A percentile compares a stretch with the other conserved stretches of the same genome.
Conservation (phyloP, 2,888 invertebrate species). For the Tenthredo distinguenda region DNA sequence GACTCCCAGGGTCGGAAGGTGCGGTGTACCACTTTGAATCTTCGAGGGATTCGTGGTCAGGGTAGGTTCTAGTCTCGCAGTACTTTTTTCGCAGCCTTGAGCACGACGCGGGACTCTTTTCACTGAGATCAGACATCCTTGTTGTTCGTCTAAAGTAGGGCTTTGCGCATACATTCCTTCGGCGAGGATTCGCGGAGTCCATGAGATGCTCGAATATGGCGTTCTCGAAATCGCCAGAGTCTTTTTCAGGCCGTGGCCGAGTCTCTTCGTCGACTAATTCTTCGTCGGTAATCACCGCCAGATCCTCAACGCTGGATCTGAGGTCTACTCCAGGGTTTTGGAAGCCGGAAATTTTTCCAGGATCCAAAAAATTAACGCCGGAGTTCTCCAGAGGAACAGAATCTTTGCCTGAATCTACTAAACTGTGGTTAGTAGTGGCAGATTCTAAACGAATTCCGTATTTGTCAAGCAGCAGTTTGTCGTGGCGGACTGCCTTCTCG, state of each 20-base stretch:
- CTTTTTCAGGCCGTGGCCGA: neutral
- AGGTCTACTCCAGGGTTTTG: neutral
- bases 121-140: conserved; percentile 54
- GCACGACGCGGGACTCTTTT: conserved; percentile 52
- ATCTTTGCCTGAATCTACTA: conserved; percentile 67
- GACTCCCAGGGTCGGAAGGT: neutral
- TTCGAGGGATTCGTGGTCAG: conserved; percentile 9
- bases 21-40: neutral
- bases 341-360: neutral
- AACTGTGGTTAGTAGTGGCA: conserved; percentile 71
- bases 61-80: neutral
- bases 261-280: conserved; percentile 34
- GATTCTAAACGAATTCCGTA: conserved; percentile 66
- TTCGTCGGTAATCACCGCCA: conserved; percentile 15
- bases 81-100: conserved; percentile 55
- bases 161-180: conserved; percentile 22
- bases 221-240: conserved; percentile 10
- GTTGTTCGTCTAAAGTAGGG: conserved; percentile 53
- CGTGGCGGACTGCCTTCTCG: conserved; percentile 64
- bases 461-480: conserved; percentile 64
- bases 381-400: neutral
- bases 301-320: conserved; percentile 18
- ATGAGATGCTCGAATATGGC: conserved; percentile 43
- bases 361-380: neutral
- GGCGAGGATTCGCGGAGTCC: conserved; percentile 27